Conservation (phyloP, 2,113 vertebrate genomes). For the Saccopteryx bilineata region DNA sequence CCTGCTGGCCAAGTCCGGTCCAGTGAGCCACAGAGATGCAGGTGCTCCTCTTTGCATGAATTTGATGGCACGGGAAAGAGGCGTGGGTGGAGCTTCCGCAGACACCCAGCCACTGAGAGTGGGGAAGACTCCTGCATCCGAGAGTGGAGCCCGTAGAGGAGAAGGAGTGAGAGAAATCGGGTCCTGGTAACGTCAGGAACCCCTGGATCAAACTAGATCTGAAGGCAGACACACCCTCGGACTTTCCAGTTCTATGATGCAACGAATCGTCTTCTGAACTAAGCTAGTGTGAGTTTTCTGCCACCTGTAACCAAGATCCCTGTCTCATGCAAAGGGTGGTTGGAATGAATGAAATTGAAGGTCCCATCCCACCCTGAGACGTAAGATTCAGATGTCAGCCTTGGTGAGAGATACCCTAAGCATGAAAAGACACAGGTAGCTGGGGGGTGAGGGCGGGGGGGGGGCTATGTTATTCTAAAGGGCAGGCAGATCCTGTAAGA, state of each 20-base stretch:
- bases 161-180: not conserved
- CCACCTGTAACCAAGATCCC: not conserved
- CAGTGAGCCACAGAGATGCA: not conserved
- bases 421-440: not conserved
- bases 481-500: not conserved
- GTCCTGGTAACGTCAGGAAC: not conserved
- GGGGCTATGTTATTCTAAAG: not conserved
- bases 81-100: not conserved
- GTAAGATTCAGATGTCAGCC: conserved; percentile 12
- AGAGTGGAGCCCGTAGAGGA: not conserved
- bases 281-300: not conserved
- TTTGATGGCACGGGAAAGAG: not conserved
- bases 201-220: not conserved
- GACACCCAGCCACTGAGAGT: not conserved
- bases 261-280: not conserved
- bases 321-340: not conserved
- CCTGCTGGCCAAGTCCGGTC: not conserved
- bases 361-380: not conserved
- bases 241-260: not conserved
- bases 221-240: not conserved
- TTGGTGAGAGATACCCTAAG: not conserved
- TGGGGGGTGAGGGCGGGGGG: too few relatives aligned
- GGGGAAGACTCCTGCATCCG: not conserved
- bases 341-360: conserved; percentile 34
- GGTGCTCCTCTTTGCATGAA: not conserved